Conservation (phyloP, 37 sponge, comb jelly and placozoan genomes). For the Dysidea cf. avara region DNA sequence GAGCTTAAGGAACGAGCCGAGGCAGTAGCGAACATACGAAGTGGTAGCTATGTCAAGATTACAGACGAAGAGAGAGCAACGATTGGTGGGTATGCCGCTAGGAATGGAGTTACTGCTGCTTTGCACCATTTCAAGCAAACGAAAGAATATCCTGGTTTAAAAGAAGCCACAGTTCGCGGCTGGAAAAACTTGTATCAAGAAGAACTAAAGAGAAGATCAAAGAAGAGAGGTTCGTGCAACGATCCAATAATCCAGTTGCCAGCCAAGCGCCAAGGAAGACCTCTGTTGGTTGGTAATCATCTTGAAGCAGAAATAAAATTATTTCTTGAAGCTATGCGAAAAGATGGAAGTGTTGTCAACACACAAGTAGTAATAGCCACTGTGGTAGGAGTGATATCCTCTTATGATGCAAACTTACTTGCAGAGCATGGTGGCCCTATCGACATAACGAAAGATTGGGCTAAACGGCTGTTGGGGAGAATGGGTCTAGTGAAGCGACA, state of each 20-base stretch:
- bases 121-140: too few species aligned
- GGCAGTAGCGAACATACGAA: too few species aligned
- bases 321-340: background rate
- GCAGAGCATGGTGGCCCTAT: constrained; percentile 18
- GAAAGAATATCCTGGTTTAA: constrained; percentile 2
- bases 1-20: too few species aligned
- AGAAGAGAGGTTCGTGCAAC: too few species aligned
- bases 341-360: constrained; percentile 6
- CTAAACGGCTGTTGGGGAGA: constrained; percentile 15
- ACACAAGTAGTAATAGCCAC: background rate
- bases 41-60: too few species aligned
- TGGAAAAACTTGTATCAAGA: constrained; percentile 10
- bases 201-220: constrained; percentile 1
- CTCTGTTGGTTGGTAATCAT: too few species aligned
- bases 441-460: too few species aligned
- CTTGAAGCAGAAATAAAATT: background rate
- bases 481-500: constrained; percentile 31
- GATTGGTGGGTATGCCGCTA: too few species aligned
- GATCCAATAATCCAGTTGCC: constrained; percentile 2
- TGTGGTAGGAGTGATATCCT: background rate
- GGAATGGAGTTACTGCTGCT: too few species aligned
- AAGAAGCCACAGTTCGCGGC: constrained; percentile 20
- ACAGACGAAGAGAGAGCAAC: too few species aligned
- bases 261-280: background rate
- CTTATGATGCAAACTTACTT: constrained; percentile 6